These are phyloP conservation scores for Thamnaconus septentrionalis DNA, from an alignment of 2,113 vertebrate genomes.

Conservation along the genomic window DNA sequence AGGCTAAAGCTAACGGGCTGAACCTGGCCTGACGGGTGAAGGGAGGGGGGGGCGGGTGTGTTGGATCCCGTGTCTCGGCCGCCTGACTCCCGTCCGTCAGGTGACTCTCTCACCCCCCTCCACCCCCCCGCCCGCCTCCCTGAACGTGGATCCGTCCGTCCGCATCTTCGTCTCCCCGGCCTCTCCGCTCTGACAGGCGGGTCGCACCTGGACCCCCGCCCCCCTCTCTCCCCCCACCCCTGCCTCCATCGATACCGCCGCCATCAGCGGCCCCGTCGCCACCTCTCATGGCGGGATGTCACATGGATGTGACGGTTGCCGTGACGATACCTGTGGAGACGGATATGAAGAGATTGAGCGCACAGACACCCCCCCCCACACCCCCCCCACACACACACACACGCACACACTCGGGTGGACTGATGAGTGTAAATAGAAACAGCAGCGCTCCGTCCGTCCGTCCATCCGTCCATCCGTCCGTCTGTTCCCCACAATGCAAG, in stretches of 20 bases:
- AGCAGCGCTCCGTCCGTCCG: no score
- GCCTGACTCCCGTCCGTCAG: conserved; percentile 19
- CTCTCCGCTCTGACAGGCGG: background rate
- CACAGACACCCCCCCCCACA: background rate
- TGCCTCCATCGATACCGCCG: conserved; percentile 35
- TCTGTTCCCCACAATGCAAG: no score
- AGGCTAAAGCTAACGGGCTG: no score
- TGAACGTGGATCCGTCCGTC: conserved; percentile 49
- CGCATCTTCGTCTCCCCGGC: conserved; percentile 38
- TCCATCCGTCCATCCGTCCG: no score
- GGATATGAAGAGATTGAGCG: conserved; percentile 46
- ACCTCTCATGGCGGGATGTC: conserved; percentile 79
- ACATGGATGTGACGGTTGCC: conserved; percentile 83
- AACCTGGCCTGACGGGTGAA: no score
- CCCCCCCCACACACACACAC: background rate
- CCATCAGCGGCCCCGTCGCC: conserved; percentile 68
- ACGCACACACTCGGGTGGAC: no score
- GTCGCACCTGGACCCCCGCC: conserved; percentile 15
- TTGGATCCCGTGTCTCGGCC: conserved; percentile 35
- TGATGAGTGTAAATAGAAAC: no score
- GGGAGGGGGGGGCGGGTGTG: conserved; percentile 5
- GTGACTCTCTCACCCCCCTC: conserved; percentile 31
- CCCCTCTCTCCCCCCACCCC: conserved; percentile 40
- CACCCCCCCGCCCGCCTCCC: no score
- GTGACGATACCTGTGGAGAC: conserved; percentile 70